These are phyloP conservation scores for Anneissia japonica DNA, from an alignment of 35 echinoderm and acorn worm genomes.

Conservation along the genomic window DNA sequence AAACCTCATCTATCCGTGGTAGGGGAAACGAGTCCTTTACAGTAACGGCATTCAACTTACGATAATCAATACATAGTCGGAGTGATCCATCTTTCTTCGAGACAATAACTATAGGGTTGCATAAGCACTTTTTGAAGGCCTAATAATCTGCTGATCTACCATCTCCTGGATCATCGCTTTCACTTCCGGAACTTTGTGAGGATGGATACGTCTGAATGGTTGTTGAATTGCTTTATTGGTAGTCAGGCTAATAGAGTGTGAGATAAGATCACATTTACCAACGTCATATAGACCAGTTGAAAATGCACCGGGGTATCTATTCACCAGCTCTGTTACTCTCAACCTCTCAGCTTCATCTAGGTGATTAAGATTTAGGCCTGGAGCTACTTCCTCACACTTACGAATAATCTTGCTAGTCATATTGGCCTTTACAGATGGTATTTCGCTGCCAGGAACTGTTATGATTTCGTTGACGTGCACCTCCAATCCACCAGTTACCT, in stretches of 20 bases:
- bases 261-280: slow-evolving; percentile 15
- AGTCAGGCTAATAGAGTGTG: slow-evolving; percentile 11
- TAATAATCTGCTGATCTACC: slow-evolving; percentile 11
- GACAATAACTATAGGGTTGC: slow-evolving; percentile 17
- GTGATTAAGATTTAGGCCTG: no score
- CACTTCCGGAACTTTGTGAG: not conserved
- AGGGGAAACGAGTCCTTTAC: no score
- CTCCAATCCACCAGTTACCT: no score
- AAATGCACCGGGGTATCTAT: not conserved
- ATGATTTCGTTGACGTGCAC: no score
- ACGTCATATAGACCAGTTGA: slow-evolving; percentile 14
- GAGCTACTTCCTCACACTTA: no score
- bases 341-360: no score
- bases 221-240: not conserved
- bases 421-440: no score
- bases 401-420: no score
- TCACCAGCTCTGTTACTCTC: no score
- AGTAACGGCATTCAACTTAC: slow-evolving; percentile 1
- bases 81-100: slow-evolving; percentile 15
- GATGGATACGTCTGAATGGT: slow-evolving; percentile 4
- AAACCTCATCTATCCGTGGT: not conserved
- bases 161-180: slow-evolving; percentile 28
- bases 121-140: slow-evolving; percentile 13
- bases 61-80: slow-evolving; percentile 27
- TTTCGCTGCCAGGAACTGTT: no score